Percentiles rank a stretch among this genome's conserved stretches.
Conservation (phyloP, 2,888 invertebrate species). For the Panzeria rudis region DNA sequence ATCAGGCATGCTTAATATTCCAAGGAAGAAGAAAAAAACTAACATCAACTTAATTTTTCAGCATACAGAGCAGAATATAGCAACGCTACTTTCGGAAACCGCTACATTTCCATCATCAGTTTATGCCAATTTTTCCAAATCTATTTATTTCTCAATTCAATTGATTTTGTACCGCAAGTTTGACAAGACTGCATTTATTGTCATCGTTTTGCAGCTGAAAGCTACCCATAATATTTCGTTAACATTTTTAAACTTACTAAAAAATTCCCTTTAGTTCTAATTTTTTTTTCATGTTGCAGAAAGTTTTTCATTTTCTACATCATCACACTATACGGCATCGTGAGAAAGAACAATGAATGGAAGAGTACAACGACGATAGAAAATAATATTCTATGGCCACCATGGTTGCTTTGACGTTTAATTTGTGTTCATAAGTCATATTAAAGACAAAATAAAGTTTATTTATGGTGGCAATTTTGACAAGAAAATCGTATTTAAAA, state of each 20-base stretch:
- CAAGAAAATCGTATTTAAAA: constrained; percentile 60
- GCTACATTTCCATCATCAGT: too few species aligned
- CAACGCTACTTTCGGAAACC: too few species aligned
- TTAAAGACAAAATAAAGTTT: constrained; percentile 73
- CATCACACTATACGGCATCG: not conserved
- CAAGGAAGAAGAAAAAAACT: too few species aligned
- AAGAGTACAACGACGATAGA: not conserved
- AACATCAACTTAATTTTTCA: too few species aligned
- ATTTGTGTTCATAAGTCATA: constrained; percentile 75
- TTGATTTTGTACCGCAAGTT: constrained; percentile 8
- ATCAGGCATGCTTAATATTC: too few species aligned
- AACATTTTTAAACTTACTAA: constrained; percentile 21
- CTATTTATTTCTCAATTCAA: too few species aligned
- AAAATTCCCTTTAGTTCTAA: constrained; percentile 12
- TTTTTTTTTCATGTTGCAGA: not conserved
- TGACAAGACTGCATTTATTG: constrained; percentile 34
- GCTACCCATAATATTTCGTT: not conserved
- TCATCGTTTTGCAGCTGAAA: not conserved
- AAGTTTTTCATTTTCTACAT: not conserved
- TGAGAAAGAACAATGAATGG: not conserved
- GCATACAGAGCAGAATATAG: too few species aligned
- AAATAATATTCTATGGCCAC: constrained; percentile 43
- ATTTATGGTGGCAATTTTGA: constrained; percentile 71
- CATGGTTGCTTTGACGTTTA: constrained; percentile 69
- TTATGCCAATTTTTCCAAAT: too few species aligned